Conservation (phyloP, 1,140 invertebrate species). For the Papilio xuthus region DNA sequence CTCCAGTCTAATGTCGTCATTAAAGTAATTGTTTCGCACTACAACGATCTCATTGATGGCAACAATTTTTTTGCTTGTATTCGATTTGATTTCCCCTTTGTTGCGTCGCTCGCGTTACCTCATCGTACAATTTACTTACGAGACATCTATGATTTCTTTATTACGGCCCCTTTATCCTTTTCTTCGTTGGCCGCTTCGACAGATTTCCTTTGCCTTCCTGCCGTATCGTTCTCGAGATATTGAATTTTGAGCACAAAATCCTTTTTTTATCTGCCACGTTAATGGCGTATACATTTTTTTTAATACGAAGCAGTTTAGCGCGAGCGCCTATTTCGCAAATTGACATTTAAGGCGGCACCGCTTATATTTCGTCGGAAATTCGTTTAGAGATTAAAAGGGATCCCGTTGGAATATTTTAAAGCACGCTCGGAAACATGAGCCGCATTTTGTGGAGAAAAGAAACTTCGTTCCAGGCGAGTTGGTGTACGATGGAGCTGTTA, state of each 20-base stretch:
- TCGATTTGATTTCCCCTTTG: slow-evolving; percentile 55
- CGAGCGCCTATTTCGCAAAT: slow-evolving; percentile 62
- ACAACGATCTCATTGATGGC: slow-evolving; percentile 47
- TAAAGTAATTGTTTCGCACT: slow-evolving; percentile 63
- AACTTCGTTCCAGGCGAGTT: slow-evolving; percentile 55
- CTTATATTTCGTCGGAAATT: slow-evolving; percentile 53
- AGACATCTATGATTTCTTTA: slow-evolving; percentile 73
- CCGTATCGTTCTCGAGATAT: slow-evolving; percentile 62
- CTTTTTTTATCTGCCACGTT: slow-evolving; percentile 61
- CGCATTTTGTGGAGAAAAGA: slow-evolving; percentile 58
- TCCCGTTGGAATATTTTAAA: slow-evolving; percentile 53
- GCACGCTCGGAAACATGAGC: slow-evolving; percentile 51
- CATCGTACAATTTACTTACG: slow-evolving; percentile 71
- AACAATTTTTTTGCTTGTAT: slow-evolving; percentile 57
- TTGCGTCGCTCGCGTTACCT: slow-evolving; percentile 55
- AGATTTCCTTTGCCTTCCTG: slow-evolving; percentile 56
- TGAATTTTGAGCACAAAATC: slow-evolving; percentile 72
- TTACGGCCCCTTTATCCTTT: slow-evolving; percentile 64
- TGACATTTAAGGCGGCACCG: slow-evolving; percentile 45
- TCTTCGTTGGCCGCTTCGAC: slow-evolving; percentile 55
- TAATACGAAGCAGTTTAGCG: slow-evolving; percentile 50
- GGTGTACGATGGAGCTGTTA: slow-evolving; percentile 63
- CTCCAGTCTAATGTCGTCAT: slow-evolving; percentile 59
- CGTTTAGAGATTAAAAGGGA: slow-evolving; percentile 68
- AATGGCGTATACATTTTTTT: slow-evolving; percentile 49